Evolutionary conservation across 2,113 vertebrate genomes (phyloP).

Genomic region (Colinus virginianus): DNA sequence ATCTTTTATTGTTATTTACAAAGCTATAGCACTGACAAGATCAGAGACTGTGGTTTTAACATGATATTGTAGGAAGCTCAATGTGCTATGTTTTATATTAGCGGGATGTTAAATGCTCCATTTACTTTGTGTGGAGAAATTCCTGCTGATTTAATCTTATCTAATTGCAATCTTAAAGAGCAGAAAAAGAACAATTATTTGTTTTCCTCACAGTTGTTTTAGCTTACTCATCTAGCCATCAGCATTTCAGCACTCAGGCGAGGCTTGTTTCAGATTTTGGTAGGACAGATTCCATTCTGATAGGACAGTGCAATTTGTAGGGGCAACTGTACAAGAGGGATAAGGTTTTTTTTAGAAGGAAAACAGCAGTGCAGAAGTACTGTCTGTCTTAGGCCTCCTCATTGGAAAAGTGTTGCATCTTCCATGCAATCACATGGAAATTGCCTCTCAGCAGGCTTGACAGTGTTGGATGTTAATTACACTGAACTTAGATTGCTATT

Average conservation of each 20-base stretch:
- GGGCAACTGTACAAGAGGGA: not conserved
- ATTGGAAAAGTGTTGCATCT: not conserved
- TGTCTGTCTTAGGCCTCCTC: not conserved
- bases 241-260: not conserved
- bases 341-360: not conserved
- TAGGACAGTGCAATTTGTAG: not conserved
- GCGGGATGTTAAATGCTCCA: conserved; percentile 49
- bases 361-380: not conserved
- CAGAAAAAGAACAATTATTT: conserved; percentile 48
- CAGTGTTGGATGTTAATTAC: not conserved
- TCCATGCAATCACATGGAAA: not conserved
- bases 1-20: conserved; percentile 25
- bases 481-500: not conserved
- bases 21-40: not conserved
- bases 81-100: conserved; percentile 45
- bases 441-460: not conserved
- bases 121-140: conserved; percentile 63
- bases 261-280: conserved; percentile 21
- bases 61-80: not conserved
- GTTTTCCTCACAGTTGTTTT: conserved; percentile 56
- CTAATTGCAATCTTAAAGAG: conserved; percentile 62
- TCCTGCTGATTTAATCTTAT: conserved; percentile 74
- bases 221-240: conserved; percentile 14
- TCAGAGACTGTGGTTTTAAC: not conserved
- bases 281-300: conserved; percentile 18